Conservation (phyloP, 92 coral and sea anemone genomes). For the Paramuricea clavata region DNA sequence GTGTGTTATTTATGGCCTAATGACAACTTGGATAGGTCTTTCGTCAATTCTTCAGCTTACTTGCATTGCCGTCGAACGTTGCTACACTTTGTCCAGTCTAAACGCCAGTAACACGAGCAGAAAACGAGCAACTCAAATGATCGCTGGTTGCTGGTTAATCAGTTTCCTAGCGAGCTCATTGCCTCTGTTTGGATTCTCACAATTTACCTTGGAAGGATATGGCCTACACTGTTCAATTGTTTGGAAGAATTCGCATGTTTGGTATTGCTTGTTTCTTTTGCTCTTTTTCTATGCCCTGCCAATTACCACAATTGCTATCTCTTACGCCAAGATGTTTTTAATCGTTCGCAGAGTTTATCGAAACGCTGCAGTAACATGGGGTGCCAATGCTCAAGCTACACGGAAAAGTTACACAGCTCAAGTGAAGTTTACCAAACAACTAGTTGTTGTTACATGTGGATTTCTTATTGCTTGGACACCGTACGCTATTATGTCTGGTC, state of each 20-base stretch:
- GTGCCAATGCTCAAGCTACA: slow-evolving; percentile 57
- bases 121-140: slow-evolving; percentile 30
- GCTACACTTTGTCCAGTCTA: slow-evolving; percentile 29
- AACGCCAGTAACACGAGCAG: not conserved
- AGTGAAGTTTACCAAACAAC: slow-evolving; percentile 53
- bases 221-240: slow-evolving; percentile 78
- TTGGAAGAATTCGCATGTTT: slow-evolving; percentile 64
- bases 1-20: slow-evolving; percentile 71
- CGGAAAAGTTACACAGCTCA: slow-evolving; percentile 60
- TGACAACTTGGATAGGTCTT: slow-evolving; percentile 67
- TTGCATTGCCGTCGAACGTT: slow-evolving; percentile 71
- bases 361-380: slow-evolving; percentile 70
- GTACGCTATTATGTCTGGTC: slow-evolving; percentile 79
- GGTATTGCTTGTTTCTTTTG: slow-evolving; percentile 69
- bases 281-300: slow-evolving; percentile 78
- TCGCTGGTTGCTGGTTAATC: slow-evolving; percentile 67
- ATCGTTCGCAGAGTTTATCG: slow-evolving; percentile 56
- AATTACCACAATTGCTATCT: slow-evolving; percentile 38
- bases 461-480: slow-evolving; percentile 88
- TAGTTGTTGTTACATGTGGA: slow-evolving; percentile 68
- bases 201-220: slow-evolving; percentile 73
- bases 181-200: slow-evolving; percentile 84
- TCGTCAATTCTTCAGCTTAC: slow-evolving; percentile 76
- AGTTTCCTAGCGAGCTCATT: slow-evolving; percentile 64
- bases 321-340: slow-evolving; percentile 61